phyloP scores from a whole-genome alignment of 2,113 vertebrate species.

The Chlorodrepanis virens region DNA sequence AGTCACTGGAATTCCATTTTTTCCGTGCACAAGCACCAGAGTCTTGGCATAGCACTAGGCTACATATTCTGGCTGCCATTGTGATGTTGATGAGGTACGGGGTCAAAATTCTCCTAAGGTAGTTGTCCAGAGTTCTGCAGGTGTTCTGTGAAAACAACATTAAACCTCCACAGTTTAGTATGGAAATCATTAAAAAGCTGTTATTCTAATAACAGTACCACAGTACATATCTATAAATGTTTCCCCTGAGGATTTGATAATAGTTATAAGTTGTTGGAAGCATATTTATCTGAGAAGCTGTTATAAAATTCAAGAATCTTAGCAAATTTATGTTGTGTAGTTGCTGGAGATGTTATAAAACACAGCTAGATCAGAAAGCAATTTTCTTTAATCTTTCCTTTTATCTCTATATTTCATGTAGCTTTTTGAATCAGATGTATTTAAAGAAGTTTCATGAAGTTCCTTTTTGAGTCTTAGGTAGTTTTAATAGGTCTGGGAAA shows the following conservation, averaged over 20 bases:
- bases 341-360: background rate
- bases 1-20: conserved; percentile 73
- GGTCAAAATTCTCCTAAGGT: conserved; percentile 71
- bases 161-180: background rate
- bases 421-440: background rate
- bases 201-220: background rate
- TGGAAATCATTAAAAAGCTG: background rate
- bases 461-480: background rate
- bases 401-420: background rate
- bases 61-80: conserved; percentile 84
- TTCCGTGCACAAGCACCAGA: conserved; percentile 81
- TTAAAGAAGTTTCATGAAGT: background rate
- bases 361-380: background rate
- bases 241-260: background rate
- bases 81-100: conserved; percentile 89
- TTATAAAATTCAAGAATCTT: background rate
- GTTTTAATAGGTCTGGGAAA: background rate
- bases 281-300: background rate
- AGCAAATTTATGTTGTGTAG: background rate
- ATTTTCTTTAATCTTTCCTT: background rate
- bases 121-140: conserved; percentile 73
- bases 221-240: background rate
- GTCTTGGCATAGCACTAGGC: conserved; percentile 77
- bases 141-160: conserved; percentile 64
- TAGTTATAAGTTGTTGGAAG: background rate